Evolutionary conservation across 2,797 vertebrate genomes (phyloP).

Genomic region (Allobates femoralis): DNA sequence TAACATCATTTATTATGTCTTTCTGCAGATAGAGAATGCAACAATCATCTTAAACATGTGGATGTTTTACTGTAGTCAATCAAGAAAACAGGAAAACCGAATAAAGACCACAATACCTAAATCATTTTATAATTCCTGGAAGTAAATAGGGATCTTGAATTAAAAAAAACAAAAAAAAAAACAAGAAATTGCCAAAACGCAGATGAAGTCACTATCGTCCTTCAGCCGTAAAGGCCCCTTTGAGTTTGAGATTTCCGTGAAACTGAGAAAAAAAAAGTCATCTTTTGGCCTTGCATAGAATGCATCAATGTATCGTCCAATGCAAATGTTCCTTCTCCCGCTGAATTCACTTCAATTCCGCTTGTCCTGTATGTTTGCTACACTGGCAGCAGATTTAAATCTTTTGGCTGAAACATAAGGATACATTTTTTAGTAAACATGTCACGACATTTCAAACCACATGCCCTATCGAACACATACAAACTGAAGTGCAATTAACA

Average conservation of each 20-base stretch:
- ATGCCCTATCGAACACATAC: background rate
- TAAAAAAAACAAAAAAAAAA: background rate
- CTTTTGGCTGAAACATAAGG: constrained; percentile 86
- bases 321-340: constrained; percentile 27
- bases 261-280: background rate
- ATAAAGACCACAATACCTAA: background rate
- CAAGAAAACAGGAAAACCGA: background rate
- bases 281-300: constrained; percentile 1
- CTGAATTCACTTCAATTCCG: constrained; percentile 79
- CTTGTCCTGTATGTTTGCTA: constrained; percentile 94
- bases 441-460: background rate
- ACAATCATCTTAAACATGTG: background rate
- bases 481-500: background rate
- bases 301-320: constrained; percentile 17
- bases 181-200: background rate
- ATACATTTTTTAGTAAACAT: constrained; percentile 53
- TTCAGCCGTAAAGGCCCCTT: constrained; percentile 1
- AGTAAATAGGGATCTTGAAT: background rate
- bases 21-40: background rate
- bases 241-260: background rate
- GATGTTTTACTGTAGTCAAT: background rate
- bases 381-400: constrained; percentile 85
- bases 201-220: background rate
- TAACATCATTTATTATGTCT: background rate
- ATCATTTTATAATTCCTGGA: background rate